These are phyloP conservation scores for Spodoptera frugiperda DNA, from an alignment of 1,140 invertebrate genomes.

Conservation along the genomic window DNA sequence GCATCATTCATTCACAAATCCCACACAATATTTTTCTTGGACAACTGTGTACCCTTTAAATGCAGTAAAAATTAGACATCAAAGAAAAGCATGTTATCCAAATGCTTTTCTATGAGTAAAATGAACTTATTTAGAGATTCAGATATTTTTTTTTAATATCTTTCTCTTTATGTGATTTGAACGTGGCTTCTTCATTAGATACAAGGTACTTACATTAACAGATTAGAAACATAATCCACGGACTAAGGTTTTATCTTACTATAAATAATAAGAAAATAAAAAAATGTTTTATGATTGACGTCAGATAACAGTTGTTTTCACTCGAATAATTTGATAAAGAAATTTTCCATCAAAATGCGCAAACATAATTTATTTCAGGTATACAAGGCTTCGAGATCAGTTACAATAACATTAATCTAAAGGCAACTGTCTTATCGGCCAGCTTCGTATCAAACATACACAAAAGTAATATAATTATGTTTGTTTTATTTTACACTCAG, in stretches of 20 bases:
- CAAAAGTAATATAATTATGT: background rate
- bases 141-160: no score
- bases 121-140: no score
- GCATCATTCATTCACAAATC: no score
- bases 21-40: no score
- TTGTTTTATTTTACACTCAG: background rate
- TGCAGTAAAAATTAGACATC: no score
- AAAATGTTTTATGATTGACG: slow-evolving; percentile 19
- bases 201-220: no score
- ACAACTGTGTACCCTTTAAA: no score
- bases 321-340: slow-evolving; percentile 34
- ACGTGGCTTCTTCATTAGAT: no score
- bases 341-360: slow-evolving; percentile 36
- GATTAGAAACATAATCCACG: background rate
- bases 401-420: slow-evolving; percentile 27
- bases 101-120: no score
- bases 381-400: slow-evolving; percentile 31
- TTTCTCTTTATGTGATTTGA: no score
- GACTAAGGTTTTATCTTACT: slow-evolving; percentile 20
- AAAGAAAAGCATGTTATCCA: no score
- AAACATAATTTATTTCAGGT: slow-evolving; percentile 40
- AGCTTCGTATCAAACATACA: slow-evolving; percentile 11
- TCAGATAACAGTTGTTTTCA: slow-evolving; percentile 31
- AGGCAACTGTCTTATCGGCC: slow-evolving; percentile 4
- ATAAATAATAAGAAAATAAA: slow-evolving; percentile 24